These are phyloP conservation scores for Sitophilus oryzae DNA, from an alignment of 1,140 invertebrate species.

Conservation along the genomic window DNA sequence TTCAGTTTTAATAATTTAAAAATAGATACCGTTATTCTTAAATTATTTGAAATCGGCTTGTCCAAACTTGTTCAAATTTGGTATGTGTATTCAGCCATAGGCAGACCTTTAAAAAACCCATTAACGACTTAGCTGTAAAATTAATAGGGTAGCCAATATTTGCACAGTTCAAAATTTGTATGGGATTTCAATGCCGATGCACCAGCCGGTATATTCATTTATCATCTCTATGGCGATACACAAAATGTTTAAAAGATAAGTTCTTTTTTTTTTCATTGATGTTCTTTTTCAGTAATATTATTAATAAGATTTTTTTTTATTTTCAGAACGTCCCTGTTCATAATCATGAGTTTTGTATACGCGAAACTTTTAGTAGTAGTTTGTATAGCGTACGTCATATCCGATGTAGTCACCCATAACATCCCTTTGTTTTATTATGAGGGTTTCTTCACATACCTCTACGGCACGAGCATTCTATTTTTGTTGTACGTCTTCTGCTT, in stretches of 20 bases:
- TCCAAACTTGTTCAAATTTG: too few relatives aligned
- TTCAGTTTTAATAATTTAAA: too few relatives aligned
- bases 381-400: constrained; percentile 86
- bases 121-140: too few relatives aligned
- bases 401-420: constrained; percentile 87
- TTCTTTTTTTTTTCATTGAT: neutral
- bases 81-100: too few relatives aligned
- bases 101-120: too few relatives aligned
- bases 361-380: constrained; percentile 86
- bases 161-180: too few relatives aligned
- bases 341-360: constrained; percentile 91
- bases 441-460: constrained; percentile 96
- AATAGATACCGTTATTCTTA: too few relatives aligned
- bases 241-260: neutral
- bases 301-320: constrained; percentile 30
- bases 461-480: constrained; percentile 91
- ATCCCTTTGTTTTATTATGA: constrained; percentile 89
- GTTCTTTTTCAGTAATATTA: neutral
- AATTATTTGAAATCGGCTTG: too few relatives aligned
- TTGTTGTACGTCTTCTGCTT: constrained; percentile 95
- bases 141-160: too few relatives aligned
- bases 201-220: too few relatives aligned
- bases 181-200: too few relatives aligned
- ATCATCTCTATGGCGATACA: neutral
- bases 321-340: constrained; percentile 87